A percentile compares a stretch with the other conserved stretches of the same genome.
Evolutionary conservation across 2,888 invertebrate species (phyloP).

Genomic region (Plemyria rubiginata): DNA sequence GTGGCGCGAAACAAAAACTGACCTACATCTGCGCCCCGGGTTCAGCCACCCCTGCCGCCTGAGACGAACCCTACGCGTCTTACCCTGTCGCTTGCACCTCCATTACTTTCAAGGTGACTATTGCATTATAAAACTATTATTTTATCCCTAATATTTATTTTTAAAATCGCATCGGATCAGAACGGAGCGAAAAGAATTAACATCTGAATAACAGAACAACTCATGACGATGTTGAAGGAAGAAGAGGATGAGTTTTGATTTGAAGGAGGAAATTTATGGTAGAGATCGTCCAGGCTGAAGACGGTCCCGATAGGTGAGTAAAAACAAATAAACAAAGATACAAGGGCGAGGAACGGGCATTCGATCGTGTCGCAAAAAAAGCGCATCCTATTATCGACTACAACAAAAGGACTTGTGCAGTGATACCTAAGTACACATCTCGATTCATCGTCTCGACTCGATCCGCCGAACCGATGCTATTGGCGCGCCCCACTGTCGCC

Average conservation of each 20-base stretch:
- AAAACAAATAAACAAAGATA: conserved; percentile 61
- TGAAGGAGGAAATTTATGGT: conserved; percentile 2
- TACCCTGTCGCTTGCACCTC: conserved; percentile 73
- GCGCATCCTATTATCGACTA: conserved; percentile 85
- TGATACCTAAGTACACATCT: conserved; percentile 85
- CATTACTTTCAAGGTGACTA: conserved; percentile 68
- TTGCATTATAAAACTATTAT: not conserved
- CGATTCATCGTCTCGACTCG: conserved; percentile 85
- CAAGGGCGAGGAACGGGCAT: conserved; percentile 60
- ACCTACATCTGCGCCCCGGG: conserved; percentile 83
- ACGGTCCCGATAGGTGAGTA: conserved; percentile 36
- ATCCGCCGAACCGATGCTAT: conserved; percentile 83
- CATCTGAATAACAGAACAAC: not conserved
- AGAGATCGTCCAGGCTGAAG: conserved; percentile 14
- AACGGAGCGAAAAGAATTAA: no score
- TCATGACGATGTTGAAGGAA: not conserved
- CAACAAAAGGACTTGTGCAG: conserved; percentile 84
- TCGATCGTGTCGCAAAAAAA: conserved; percentile 79
- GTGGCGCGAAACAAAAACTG: conserved; percentile 84
- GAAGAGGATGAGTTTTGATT: not conserved
- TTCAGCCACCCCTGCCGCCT: conserved; percentile 79
- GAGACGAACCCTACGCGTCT: conserved; percentile 73
- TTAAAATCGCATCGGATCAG: not conserved
- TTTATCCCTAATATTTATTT: not conserved
- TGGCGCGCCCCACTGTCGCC: conserved; percentile 84